Base-by-base conservation (phyloP, 2,797 vertebrate species). In the Rhynchonycteris naso region DNA sequence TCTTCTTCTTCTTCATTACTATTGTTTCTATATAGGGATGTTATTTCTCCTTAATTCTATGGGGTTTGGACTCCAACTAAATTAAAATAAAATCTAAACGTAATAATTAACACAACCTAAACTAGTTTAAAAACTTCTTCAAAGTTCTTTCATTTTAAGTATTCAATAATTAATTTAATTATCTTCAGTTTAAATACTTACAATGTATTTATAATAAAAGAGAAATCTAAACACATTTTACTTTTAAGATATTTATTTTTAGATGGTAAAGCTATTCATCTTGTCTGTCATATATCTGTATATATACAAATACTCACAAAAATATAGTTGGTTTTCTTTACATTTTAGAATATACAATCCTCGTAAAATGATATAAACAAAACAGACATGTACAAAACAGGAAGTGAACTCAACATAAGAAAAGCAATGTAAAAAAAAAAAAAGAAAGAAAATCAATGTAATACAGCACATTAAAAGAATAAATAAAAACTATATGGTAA, bases 151-250 rank as follows among this genome's bases (percentile, higher is more conserved):
- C 35, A 88, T 35, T 68, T 90, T 38, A 93, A 75, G 66, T n/a
- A 52, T 58, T 19, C 5, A 82, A 24, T 35, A 95, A 69, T 91
- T 90, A 52, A 78, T 66, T 94, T 35, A 59, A 85, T 52, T 75
- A 82, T 47, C 7, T 93, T 89, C 68, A 87, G 47, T 47, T 82
- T 90, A 38, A 43, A 58, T 72, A 90, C 47, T 89, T 68, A 80
- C 24, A 33, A 58, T 38, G 28, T 76, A 63, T 61, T 90, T 88
- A 79, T 59, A 71, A 35, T 71, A 82, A 87, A 90, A 82, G 26
- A 4, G 13, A 61, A 91, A 80, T 69, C 9, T 74, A 50, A 68
- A 76, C 18, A 81, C 13, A 92, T 76, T 61, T 90, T 69, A 76
- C 47, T 65, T 78, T 71, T 71, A 78, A 88, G 22, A 47, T 8